Evolutionary conservation across 1,140 invertebrate genomes (phyloP), one percentile per base, ranked within the genome.

Genomic region (Rhagoletis zephyria): DNA sequence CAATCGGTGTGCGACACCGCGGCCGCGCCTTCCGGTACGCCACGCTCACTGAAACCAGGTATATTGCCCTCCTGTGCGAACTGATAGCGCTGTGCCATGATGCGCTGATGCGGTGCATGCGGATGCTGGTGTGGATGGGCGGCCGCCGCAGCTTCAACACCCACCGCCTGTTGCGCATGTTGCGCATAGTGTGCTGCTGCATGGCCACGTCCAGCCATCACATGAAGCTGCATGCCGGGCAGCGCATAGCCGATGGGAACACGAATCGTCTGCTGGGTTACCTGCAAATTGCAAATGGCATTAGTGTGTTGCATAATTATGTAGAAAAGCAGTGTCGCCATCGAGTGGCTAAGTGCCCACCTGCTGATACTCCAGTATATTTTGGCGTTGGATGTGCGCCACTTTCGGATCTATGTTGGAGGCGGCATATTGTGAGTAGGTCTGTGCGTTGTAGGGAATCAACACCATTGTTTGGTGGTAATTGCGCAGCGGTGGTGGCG

Each of bases 401-500:
- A 91, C 85, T 87, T 93, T 91, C 45, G 90, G 91, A 87, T 93
- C 91, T 40, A 90, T 90, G 60, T 90, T 91, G 87, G 89, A 91
- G 81, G 90, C 91, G 87, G 90, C 90, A 87, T 93, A 92, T 89
- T 93, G 90, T 67, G 91, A 93, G 88, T 92, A 93, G 56, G 91
- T 91, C 88, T 93, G 91, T 56, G 93, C 94, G 89, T 95, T 96
- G 90, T 96, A 97, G 1, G 96, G 96, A 56, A 97, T 96, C 85
- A 96, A 95, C n/a, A 96, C 95, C 94, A 97, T 95, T 0, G 96
- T 96, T 88, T 96, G 95, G 87, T 96, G 95, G 89, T 95, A 95
- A 88, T 93, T 95, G 48, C 95, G 93, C 16, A 95, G 94, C 5
- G 95, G 95, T 0, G 95, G 95, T 9, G 95, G 95, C 0, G 95